These are phyloP conservation scores for Carassius carassius DNA, from an alignment of 2,113 vertebrate species.

Conservation along the genomic window DNA sequence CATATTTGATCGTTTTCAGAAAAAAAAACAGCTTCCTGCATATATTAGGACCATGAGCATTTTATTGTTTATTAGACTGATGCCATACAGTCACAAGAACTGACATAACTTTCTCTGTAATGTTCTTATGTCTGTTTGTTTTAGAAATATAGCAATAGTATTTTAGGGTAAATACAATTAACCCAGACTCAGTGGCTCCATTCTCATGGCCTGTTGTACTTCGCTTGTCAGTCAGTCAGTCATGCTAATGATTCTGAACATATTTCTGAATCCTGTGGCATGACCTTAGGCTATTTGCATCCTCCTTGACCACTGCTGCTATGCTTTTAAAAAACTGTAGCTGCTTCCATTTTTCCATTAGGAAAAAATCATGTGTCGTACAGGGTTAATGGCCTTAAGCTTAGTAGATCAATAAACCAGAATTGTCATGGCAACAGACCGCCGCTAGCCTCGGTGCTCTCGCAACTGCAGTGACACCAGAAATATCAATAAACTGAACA, in stretches of 20 bases:
- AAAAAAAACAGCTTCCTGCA: too few relatives aligned
- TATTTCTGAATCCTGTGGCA: too few relatives aligned
- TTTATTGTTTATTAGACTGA: not conserved
- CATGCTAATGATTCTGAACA: too few relatives aligned
- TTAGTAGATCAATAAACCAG: slow-evolving; percentile 50
- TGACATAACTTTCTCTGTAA: not conserved
- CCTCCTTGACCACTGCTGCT: too few relatives aligned
- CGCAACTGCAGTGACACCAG: slow-evolving; percentile 21
- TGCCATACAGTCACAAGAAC: not conserved
- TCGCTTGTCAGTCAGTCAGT: too few relatives aligned
- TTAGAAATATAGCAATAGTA: slow-evolving; percentile 31
- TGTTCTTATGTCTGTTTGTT: slow-evolving; percentile 6
- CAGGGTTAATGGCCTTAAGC: slow-evolving; percentile 51
- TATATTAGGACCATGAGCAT: not conserved
- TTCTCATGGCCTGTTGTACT: too few relatives aligned
- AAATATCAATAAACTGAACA: slow-evolving; percentile 52
- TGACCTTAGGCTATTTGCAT: too few relatives aligned
- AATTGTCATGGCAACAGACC: slow-evolving; percentile 52
- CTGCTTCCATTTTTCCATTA: slow-evolving; percentile 36
- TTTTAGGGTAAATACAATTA: not conserved
- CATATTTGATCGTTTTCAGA: too few relatives aligned
- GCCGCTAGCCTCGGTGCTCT: not conserved
- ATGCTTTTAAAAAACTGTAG: slow-evolving; percentile 22
- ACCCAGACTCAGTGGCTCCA: too few relatives aligned
- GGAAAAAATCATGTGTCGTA: slow-evolving; percentile 50